Evolutionary conservation across 2,113 vertebrate species (phyloP).

Genomic region (Oreocharis arfaki): DNA sequence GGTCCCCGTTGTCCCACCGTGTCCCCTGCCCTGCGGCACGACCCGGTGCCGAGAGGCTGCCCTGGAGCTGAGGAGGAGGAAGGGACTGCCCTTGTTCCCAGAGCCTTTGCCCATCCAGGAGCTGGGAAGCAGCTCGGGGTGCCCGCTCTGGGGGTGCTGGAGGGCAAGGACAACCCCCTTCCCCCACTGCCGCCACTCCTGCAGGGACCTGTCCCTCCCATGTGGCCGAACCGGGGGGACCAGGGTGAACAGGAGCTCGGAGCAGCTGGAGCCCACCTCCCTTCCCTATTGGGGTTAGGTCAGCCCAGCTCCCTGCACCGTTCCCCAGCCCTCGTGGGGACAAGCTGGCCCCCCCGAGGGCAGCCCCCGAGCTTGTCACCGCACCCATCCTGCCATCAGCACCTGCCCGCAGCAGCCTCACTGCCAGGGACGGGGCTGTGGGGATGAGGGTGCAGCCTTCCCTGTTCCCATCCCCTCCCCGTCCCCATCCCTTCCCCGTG

Average conservation of each 20-base stretch:
- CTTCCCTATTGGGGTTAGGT: rapidly evolving
- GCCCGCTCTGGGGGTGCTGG: rapidly evolving
- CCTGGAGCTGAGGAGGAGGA: background rate
- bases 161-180: background rate
- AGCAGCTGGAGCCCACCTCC: background rate
- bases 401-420: background rate
- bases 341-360: no score
- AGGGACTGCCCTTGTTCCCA: background rate
- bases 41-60: background rate
- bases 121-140: no score
- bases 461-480: background rate
- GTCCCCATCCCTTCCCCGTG: background rate
- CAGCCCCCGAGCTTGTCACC: background rate
- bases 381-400: background rate
- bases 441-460: background rate
- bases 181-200: rapidly evolving
- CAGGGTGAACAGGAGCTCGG: rapidly evolving
- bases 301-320: background rate
- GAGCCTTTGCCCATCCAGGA: background rate
- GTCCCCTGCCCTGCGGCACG: background rate
- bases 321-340: background rate
- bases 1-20: background rate
- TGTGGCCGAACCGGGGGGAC: rapidly evolving
- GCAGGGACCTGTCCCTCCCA: rapidly evolving
- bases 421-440: background rate